Evolutionary conservation across 2,888 invertebrate species (phyloP).

Genomic region (Hyposoter didymator): DNA sequence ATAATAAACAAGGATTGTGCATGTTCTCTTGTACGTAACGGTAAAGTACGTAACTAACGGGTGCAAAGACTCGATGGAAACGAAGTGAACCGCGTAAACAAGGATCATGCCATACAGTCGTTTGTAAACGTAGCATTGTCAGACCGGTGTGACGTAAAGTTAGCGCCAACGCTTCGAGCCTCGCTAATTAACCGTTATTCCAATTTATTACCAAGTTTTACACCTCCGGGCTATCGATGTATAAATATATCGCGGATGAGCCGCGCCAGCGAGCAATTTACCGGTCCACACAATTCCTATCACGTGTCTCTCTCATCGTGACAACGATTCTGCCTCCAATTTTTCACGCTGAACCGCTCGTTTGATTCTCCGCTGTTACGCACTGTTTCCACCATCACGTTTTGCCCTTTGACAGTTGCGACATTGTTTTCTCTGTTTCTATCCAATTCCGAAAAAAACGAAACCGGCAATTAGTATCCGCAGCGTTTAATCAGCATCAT

Average conservation of each 20-base stretch:
- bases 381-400: not conserved
- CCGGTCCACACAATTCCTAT: conserved; percentile 28
- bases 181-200: conserved; percentile 72
- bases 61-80: conserved; percentile 46
- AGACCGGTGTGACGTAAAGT: conserved; percentile 68
- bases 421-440: conserved; percentile 8
- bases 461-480: conserved; percentile 30
- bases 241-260: not conserved
- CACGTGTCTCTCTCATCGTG: conserved; percentile 26
- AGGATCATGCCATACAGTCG: conserved; percentile 15
- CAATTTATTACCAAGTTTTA: conserved; percentile 60
- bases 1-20: not conserved
- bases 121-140: conserved; percentile 15
- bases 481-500: conserved; percentile 3
- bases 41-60: conserved; percentile 38
- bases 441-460: not conserved
- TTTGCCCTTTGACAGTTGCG: not conserved
- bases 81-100: conserved; percentile 39
- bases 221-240: conserved; percentile 11
- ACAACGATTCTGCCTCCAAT: not conserved
- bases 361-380: conserved; percentile 6
- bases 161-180: conserved; percentile 57
- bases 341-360: not conserved
- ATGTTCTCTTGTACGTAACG: conserved; percentile 33
- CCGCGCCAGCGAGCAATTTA: not conserved